phyloP scores from a whole-genome alignment of 1,140 invertebrate species.

The Vollenhovia emeryi region DNA sequence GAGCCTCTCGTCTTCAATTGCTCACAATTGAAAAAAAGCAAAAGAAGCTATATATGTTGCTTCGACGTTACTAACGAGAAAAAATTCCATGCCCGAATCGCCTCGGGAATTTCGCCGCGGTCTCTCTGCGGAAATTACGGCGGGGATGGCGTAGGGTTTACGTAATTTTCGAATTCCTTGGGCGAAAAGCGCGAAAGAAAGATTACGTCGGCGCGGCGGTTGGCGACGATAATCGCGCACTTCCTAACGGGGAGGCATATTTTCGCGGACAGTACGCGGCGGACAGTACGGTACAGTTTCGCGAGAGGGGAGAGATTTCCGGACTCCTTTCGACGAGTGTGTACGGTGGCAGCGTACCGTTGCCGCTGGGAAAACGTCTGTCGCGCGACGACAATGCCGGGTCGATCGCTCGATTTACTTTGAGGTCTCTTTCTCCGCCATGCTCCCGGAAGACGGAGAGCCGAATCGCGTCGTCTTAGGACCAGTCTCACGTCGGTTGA shows the following conservation, averaged over 20 bases:
- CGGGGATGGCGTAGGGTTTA: too few relatives aligned
- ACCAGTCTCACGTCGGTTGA: too few relatives aligned
- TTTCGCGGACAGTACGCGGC: constrained; percentile 63
- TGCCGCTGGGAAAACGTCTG: constrained; percentile 64
- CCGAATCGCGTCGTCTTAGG: neutral
- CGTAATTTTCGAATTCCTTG: constrained; percentile 52
- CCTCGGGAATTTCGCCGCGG: neutral
- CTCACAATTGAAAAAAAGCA: neutral
- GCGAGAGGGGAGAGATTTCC: constrained; percentile 71
- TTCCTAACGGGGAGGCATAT: constrained; percentile 64
- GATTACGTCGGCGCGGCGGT: constrained; percentile 48
- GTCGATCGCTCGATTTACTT: constrained; percentile 11
- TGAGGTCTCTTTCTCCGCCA: neutral
- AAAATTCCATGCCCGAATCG: neutral
- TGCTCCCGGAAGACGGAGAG: neutral
- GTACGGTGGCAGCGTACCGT: neutral
- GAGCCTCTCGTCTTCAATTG: neutral
- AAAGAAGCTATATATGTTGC: neutral
- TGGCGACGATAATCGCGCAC: constrained; percentile 61
- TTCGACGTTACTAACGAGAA: neutral
- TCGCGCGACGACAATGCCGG: constrained; percentile 65
- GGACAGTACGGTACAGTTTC: constrained; percentile 67
- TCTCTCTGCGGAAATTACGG: too few relatives aligned
- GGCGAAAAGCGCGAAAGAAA: constrained; percentile 42
- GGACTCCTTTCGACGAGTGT: constrained; percentile 69